Conservation (phyloP, 2,113 vertebrate genomes). For the Xerus inauris region DNA sequence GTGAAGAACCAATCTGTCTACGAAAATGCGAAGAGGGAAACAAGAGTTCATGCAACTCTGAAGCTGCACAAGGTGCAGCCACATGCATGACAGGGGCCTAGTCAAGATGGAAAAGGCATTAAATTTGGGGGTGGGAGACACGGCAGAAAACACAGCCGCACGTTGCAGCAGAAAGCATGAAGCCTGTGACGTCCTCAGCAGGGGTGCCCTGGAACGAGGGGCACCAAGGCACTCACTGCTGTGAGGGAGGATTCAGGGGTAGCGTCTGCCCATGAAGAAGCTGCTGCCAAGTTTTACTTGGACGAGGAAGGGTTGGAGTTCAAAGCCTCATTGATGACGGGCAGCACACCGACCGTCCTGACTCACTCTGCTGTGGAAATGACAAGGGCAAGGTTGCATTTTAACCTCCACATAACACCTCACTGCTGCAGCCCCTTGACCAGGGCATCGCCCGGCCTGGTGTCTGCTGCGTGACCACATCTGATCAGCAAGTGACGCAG, state of each 20-base stretch:
- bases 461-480: background rate
- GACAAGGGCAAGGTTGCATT: background rate
- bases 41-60: background rate
- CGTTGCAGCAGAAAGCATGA: background rate
- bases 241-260: background rate
- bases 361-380: background rate
- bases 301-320: background rate
- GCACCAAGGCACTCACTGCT: background rate
- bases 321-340: background rate
- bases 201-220: background rate
- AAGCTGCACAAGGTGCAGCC: background rate
- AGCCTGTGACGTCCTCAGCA: background rate
- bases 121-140: background rate
- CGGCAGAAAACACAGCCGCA: background rate
- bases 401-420: background rate
- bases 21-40: background rate
- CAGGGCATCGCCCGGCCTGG: background rate
- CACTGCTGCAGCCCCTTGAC: background rate
- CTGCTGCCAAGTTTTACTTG: background rate
- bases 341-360: background rate
- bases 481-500: background rate
- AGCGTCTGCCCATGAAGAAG: background rate
- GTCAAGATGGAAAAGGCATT: background rate
- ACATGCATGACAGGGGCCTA: background rate
- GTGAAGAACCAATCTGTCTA: background rate